Evolutionary conservation across 2,797 vertebrate genomes (phyloP).

Genomic region (Argentina silus): DNA sequence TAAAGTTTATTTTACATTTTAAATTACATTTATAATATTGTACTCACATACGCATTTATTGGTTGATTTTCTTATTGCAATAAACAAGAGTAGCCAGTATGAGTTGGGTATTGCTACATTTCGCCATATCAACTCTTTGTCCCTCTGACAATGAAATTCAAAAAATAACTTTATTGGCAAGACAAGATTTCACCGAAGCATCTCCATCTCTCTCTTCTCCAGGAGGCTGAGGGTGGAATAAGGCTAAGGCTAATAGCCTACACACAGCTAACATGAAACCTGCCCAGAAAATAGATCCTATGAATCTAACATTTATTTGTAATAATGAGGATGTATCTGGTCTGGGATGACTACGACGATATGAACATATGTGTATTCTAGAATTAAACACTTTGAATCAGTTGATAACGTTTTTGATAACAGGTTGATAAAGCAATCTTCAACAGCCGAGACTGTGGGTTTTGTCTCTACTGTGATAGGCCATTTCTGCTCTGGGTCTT

Average conservation of each 20-base stretch:
- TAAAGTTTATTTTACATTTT: conserved; percentile 79
- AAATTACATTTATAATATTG: conserved; percentile 84
- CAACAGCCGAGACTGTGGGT: conserved; percentile 35
- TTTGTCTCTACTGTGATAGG: conserved; percentile 49
- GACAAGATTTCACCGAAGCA: conserved; percentile 78
- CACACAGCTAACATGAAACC: conserved; percentile 81
- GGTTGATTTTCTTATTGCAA: conserved; percentile 85
- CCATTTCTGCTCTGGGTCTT: conserved; percentile 58
- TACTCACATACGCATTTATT: conserved; percentile 84
- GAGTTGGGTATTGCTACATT: conserved; percentile 85
- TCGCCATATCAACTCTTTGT: conserved; percentile 78
- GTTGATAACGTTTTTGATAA: conserved; percentile 38
- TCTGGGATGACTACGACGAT: conserved; percentile 55
- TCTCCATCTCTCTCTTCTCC: conserved; percentile 67
- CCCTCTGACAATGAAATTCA: conserved; percentile 78
- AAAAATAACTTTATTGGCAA: conserved; percentile 84
- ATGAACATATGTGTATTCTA: conserved; percentile 45
- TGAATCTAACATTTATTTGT: conserved; percentile 70
- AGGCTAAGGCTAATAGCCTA: conserved; percentile 82
- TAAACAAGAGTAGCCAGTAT: conserved; percentile 86
- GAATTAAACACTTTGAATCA: conserved; percentile 39
- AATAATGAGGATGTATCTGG: conserved; percentile 65
- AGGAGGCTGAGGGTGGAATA: conserved; percentile 76
- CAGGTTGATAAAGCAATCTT: conserved; percentile 30
- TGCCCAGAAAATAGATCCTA: conserved; percentile 71